Base-by-base conservation (phyloP, 2,797 vertebrate species). In the Ataeniobius toweri region DNA sequence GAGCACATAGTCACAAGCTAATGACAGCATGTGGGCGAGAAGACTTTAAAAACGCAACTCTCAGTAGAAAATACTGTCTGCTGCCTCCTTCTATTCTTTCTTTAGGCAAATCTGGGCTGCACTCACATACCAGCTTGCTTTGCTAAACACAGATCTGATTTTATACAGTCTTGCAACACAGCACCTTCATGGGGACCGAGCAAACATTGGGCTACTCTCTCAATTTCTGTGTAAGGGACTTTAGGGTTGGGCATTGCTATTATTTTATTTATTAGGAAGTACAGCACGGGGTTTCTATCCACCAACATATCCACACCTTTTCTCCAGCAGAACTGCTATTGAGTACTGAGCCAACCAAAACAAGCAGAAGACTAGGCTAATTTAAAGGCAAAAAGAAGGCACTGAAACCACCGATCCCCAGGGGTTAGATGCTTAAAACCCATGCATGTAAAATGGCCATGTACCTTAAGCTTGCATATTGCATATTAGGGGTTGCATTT, bases 21-120 rank as follows among this genome's bases (percentile, higher is more conserved):
- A 67, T 67, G 36, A 67, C 63, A 67, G 20, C 63, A 67, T 41
- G 63, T 67, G 36, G 63, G 63, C 63, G 63, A 67, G 63, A 36
- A 36, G 36, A 67, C 63, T 41, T 24, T 12, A 67, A 67, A 67
- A 67, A 65, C 63, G 39, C 63, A 67, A 31, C 63, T 41, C 58
- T 31, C 63, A 41, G 36, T 67, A 41, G 63, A 67, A 67, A 67
- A 41, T 22, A 41, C 18, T 67, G 63, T 67, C 63, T 41, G 63
- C 63, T 41, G 22, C 63, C 63, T 41, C 36, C 63, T 41, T 39
- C 36, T 67, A 41, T 67, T 67, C 63, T 65, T 39, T 67, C 63
- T 67, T 6, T 67, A 16, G 59, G 28, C 28, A 63, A 36, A 63
- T 63, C 59, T 63, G 59, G 59, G 28, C 59, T 31, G 4, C 36